Evolutionary conservation across 2,888 invertebrate genomes (phyloP), one percentile per base, ranked within the genome.

Genomic region (Ligdia adustata): DNA sequence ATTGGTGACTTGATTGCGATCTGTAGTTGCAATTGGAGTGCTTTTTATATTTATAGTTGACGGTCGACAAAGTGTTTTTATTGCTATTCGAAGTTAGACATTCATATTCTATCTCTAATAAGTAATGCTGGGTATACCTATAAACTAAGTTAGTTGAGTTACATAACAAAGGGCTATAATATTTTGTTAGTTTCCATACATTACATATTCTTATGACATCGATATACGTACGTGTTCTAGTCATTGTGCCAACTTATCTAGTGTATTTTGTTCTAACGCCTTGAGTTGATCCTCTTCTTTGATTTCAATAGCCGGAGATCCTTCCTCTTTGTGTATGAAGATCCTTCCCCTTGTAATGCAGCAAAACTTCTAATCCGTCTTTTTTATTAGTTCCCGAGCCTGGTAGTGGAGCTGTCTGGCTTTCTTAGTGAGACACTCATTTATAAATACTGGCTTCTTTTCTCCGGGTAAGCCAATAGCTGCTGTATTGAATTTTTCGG

Each of bases 301-400:
- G 1, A 41, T 26, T 7, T 41, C 40, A 3, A 41, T 12, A 2
- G 5, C 6, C 1, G 40, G 40, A 4, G 22, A 20, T 4, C 40
- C 32, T 32, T 32, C 32, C 9, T 32, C 32, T 28, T 41, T 41
- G 7, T 16, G 32, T 0, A 41, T 2, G 4, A 26, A 26, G 1
- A 41, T 26, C 26, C 18, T 39, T n/a, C 39, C 39, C 13, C 40
- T 9, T 1, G 14, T n/a, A 2, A 26, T 16, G 26, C 40, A 41
- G 9, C 31, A 32, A 12, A 26, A 41, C n/a, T 26, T 32, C 26
- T 16, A 32, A 11, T 15, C 6, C 2, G 7, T 11, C 2, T 32
- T 32, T 9, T 32, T 41, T 12, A 32, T 16, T 2, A 41, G 16
- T 6, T 32, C 11, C 5, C 40, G 4, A 1, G 40, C 22, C 11